phyloP scores from a whole-genome alignment of 1,140 invertebrate species.

The Caenorhabditis elegans region DNA sequence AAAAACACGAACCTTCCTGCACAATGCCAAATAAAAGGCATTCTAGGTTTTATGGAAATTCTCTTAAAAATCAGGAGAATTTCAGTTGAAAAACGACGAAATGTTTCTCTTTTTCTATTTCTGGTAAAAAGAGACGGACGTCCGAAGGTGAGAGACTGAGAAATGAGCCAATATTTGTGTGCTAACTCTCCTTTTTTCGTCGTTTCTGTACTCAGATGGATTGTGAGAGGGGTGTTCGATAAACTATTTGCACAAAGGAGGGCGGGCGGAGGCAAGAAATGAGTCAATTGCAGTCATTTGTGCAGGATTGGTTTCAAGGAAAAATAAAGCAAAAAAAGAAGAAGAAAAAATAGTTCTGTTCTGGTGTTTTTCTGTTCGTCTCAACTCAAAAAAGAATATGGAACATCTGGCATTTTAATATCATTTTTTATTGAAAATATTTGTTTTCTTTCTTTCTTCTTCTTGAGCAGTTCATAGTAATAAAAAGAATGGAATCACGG shows the following conservation, averaged over 20 bases:
- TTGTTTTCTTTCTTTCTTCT: too few relatives aligned
- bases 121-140: background rate
- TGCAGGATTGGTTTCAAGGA: background rate
- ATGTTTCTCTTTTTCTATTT: background rate
- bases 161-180: constrained; percentile 30
- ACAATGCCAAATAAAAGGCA: constrained; percentile 12
- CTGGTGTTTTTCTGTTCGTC: too few relatives aligned
- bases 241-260: background rate
- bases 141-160: constrained; percentile 4
- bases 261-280: background rate
- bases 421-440: too few relatives aligned
- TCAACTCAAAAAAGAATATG: too few relatives aligned
- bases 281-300: constrained; percentile 27
- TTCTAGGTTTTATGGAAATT: background rate
- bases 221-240: constrained; percentile 12
- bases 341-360: background rate
- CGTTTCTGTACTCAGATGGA: background rate
- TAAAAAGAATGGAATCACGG: too few relatives aligned
- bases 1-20: background rate
- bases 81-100: background rate
- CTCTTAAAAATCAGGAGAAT: background rate
- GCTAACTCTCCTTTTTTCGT: background rate
- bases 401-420: too few relatives aligned
- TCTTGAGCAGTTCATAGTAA: too few relatives aligned
- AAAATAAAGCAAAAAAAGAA: background rate